phyloP scores from a whole-genome alignment of 2,888 invertebrate genomes.

The Tenthredo distinguenda region DNA sequence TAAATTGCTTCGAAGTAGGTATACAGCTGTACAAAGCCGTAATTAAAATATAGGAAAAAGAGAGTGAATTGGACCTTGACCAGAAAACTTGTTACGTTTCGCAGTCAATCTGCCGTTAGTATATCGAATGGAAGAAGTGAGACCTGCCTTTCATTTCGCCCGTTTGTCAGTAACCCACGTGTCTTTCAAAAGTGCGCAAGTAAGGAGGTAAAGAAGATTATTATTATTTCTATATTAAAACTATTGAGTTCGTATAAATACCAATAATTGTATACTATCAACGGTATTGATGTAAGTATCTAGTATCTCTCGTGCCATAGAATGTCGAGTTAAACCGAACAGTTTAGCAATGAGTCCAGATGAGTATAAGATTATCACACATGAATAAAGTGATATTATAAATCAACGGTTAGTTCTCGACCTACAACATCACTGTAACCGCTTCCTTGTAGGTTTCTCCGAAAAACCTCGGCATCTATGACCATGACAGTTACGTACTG shows the following conservation, averaged over 20 bases:
- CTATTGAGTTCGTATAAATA: background rate
- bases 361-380: background rate
- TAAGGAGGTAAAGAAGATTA: background rate
- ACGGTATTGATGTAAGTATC: background rate
- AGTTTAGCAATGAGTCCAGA: background rate
- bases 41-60: background rate
- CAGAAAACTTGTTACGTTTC: constrained; percentile 14
- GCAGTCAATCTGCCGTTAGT: constrained; percentile 2
- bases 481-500: background rate
- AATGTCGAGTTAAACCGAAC: background rate
- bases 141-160: background rate
- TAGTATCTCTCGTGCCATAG: background rate
- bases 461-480: background rate
- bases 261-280: background rate
- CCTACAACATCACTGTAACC: background rate
- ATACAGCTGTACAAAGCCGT: background rate
- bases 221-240: background rate
- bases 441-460: background rate
- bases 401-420: background rate
- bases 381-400: background rate
- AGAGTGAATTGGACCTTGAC: constrained; percentile 15
- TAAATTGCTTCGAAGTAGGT: background rate
- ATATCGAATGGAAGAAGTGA: constrained; percentile 1
- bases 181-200: background rate
- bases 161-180: background rate